A percentile compares a stretch with the other conserved stretches of the same genome.
Evolutionary conservation across 2,797 vertebrate genomes (phyloP).

Genomic region (Anabacerthia variegaticeps): DNA sequence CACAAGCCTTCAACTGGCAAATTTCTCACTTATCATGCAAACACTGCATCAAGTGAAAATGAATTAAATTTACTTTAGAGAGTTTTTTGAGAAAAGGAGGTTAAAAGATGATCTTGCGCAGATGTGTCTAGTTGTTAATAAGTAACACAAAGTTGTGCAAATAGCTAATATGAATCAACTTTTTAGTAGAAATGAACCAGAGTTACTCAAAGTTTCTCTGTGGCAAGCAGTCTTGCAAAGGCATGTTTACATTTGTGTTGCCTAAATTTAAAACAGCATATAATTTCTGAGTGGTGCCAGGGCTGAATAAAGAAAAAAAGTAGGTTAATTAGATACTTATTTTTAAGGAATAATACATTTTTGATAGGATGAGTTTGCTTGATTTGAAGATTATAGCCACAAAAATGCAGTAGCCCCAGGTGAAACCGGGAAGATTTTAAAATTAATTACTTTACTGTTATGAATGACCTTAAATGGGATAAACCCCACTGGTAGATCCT

Average conservation of each 20-base stretch:
- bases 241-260: not conserved
- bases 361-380: not conserved
- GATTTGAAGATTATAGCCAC: not conserved
- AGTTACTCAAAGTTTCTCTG: not conserved
- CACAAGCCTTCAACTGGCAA: not conserved
- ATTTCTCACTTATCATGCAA: not conserved
- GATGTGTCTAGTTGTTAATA: not conserved
- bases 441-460: not conserved
- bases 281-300: not conserved
- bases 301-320: not conserved
- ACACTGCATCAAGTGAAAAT: not conserved
- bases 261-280: not conserved
- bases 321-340: not conserved
- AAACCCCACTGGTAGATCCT: not conserved
- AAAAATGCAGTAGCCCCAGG: not conserved
- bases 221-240: not conserved
- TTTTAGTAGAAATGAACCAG: not conserved
- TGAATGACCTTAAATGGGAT: not conserved
- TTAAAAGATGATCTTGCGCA: not conserved
- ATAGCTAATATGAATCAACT: not conserved
- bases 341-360: not conserved
- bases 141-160: not conserved
- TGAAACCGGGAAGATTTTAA: conserved; percentile 22
- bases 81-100: not conserved
- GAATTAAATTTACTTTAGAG: not conserved